Conservation (phyloP, 2,113 vertebrate genomes). For the Sinocyclocheilus rhinocerous region DNA sequence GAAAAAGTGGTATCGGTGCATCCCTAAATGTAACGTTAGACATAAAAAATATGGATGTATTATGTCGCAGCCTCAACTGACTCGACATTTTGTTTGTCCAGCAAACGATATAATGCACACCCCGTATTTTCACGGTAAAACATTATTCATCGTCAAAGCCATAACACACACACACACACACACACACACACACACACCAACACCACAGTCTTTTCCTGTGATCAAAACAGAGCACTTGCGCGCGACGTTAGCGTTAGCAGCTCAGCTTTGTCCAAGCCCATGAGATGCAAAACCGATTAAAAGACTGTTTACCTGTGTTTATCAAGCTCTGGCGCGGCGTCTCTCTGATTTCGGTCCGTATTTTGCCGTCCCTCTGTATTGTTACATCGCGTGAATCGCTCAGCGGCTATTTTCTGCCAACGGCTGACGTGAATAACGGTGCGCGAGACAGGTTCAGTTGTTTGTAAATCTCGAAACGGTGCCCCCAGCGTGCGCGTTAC, state of each 20-base stretch:
- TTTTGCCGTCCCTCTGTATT: not conserved
- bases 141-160: not conserved
- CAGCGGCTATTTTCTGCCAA: not conserved
- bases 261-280: conserved; percentile 27
- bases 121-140: not conserved
- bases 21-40: not conserved
- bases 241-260: conserved; percentile 45
- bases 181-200: no score
- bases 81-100: not conserved
- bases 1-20: no score
- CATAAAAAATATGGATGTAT: not conserved
- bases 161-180: not conserved
- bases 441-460: no score
- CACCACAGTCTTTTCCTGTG: not conserved
- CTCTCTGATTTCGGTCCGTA: not conserved
- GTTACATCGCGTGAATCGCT: conserved; percentile 26
- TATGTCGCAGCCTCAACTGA: not conserved
- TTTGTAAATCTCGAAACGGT: no score
- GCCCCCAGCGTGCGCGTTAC: conserved; percentile 57
- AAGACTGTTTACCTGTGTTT: conserved; percentile 52
- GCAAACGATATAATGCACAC: not conserved
- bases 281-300: conserved; percentile 46
- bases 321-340: not conserved
- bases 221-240: not conserved
- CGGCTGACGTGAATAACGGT: conserved; percentile 28